Percentiles rank a stretch among this genome's conserved stretches.
These are phyloP conservation scores for Polypedilum vanderplanki DNA, from an alignment of 1,140 invertebrate species.

Conservation along the genomic window DNA sequence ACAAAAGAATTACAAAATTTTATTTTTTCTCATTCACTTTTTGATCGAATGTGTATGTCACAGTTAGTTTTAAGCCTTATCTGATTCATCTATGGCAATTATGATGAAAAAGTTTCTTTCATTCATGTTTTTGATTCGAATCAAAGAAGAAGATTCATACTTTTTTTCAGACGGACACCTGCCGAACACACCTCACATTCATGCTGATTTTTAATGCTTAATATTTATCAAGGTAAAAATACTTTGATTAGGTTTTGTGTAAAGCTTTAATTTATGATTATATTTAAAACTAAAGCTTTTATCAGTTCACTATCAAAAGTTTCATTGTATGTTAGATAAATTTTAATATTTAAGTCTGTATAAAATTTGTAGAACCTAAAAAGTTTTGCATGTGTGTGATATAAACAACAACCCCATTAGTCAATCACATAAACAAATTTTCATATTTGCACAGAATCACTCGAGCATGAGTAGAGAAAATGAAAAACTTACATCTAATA, in stretches of 20 bases:
- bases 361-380: too few relatives aligned
- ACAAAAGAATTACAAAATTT: not conserved
- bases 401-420: not conserved
- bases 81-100: not conserved
- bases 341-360: too few relatives aligned
- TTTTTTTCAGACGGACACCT: not conserved
- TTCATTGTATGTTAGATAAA: too few relatives aligned
- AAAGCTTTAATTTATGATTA: too few relatives aligned
- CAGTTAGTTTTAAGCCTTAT: constrained; percentile 1
- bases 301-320: too few relatives aligned
- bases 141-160: too few relatives aligned
- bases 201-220: too few relatives aligned
- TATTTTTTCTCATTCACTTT: too few relatives aligned
- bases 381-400: too few relatives aligned
- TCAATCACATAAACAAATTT: not conserved
- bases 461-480: not conserved
- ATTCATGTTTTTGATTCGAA: not conserved
- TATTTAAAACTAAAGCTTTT: too few relatives aligned
- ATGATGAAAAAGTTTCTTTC: constrained; percentile 7
- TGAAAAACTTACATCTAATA: not conserved
- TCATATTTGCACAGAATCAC: not conserved
- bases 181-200: not conserved
- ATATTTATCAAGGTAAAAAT: too few relatives aligned
- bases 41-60: not conserved
- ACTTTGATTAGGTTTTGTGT: too few relatives aligned